Evolutionary conservation across 2,888 invertebrate genomes (phyloP).

Genomic region (Blastobasis lacticolella): DNA sequence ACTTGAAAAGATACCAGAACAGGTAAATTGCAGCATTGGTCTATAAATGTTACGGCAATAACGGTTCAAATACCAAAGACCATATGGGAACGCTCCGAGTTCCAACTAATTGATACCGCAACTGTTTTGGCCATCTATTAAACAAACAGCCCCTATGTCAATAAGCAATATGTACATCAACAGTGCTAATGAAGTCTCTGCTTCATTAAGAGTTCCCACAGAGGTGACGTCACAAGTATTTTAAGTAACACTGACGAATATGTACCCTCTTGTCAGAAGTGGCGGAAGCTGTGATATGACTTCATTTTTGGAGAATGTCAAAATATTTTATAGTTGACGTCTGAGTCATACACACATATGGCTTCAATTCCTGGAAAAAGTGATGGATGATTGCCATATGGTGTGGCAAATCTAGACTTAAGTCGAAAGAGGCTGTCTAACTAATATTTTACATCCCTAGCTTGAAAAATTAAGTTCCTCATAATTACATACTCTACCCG

Average conservation of each 20-base stretch:
- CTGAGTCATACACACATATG: background rate
- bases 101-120: background rate
- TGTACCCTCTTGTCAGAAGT: constrained; percentile 7
- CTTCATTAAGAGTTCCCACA: constrained; percentile 42
- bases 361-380: background rate
- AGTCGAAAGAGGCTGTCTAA: too few relatives aligned
- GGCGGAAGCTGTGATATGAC: background rate
- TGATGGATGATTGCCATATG: too few relatives aligned
- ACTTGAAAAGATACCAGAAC: background rate
- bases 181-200: constrained; percentile 38
- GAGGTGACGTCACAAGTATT: constrained; percentile 15
- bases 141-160: constrained; percentile 8
- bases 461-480: too few relatives aligned
- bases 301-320: background rate
- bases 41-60: too few relatives aligned
- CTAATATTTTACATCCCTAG: too few relatives aligned
- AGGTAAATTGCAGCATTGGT: background rate
- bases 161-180: constrained; percentile 30
- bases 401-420: too few relatives aligned
- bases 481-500: too few relatives aligned
- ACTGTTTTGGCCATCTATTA: constrained; percentile 1
- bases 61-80: too few relatives aligned
- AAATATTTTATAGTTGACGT: background rate
- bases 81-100: background rate
- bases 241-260: constrained; percentile 10